phyloP scores from a whole-genome alignment of 2,888 invertebrate species.

The Aphidius colemani region DNA sequence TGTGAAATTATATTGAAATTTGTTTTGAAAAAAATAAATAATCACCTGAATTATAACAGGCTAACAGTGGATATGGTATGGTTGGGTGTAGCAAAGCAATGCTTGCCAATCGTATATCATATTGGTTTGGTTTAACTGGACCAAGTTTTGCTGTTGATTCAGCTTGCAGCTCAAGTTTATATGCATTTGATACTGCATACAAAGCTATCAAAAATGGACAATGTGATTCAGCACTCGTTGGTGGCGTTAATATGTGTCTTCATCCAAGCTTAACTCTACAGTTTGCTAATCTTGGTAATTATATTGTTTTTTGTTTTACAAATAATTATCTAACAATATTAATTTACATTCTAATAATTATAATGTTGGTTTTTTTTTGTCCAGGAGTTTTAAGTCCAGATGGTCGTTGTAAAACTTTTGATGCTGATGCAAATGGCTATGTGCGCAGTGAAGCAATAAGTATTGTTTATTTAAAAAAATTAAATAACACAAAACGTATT shows the following conservation, averaged over 20 bases:
- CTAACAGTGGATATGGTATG: constrained; percentile 67
- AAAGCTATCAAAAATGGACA: background rate
- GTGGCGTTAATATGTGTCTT: constrained; percentile 62
- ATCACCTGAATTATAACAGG: no score
- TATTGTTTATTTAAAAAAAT: constrained; percentile 74
- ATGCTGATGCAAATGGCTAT: constrained; percentile 81
- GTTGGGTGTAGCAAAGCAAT: constrained; percentile 87
- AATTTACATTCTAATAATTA: no score
- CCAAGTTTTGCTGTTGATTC: constrained; percentile 90
- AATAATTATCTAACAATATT: no score
- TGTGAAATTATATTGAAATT: no score
- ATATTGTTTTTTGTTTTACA: no score
- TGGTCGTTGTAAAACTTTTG: constrained; percentile 90
- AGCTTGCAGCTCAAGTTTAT: constrained; percentile 92
- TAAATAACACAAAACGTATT: constrained; percentile 58
- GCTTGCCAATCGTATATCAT: constrained; percentile 84
- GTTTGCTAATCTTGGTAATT: constrained; percentile 70
- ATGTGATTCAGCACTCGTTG: constrained; percentile 61
- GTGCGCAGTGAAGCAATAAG: constrained; percentile 79
- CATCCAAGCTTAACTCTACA: constrained; percentile 89
- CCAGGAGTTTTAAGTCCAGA: constrained; percentile 82
- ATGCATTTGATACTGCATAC: constrained; percentile 72
- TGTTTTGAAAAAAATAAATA: no score
- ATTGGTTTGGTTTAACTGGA: constrained; percentile 84
- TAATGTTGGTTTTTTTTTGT: no score